Evolutionary conservation across 1,140 invertebrate species (phyloP), one percentile per base, ranked within the genome.

Genomic region (Portunus trituberculatus): DNA sequence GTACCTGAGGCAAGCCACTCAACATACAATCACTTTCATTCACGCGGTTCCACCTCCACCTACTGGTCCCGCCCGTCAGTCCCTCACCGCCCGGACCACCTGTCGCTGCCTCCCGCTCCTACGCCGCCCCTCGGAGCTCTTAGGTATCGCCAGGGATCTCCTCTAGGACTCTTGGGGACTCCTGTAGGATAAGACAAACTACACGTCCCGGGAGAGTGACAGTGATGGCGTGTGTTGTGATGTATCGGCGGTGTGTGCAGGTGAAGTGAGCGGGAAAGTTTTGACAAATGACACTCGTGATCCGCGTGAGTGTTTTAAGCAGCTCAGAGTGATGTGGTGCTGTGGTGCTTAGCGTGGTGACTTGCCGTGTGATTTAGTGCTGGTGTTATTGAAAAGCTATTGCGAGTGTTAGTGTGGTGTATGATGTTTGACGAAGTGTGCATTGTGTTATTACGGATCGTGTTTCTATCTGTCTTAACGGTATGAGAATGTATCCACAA

Each of bases 21-120:
- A 76, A 76, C 67, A 76, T 76, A 76, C 67, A 76, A 76, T 76
- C 67, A 76, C 67, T 76, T 76, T 76, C 67, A 76, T 76, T n/a
- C 67, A 76, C 67, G 67, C 16, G 67, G 67, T n/a, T n/a, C 67
- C 20, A 25, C 67, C 67, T n/a, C 16, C 67, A 25, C 67, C 16
- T 2, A 59, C 20, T 20, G 4, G n/a, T 7, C 12, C 67, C 6
- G 12, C 20, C n/a, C 20, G 67, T n/a, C 67, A 76, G 67, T 76
- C 67, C 67, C 6, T n/a, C 67, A 25, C 67, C 67, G 25, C 67
- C 67, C 67, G 20, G n/a, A 76, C 12, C 67, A 76, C 67, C 67
- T 76, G 67, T 76, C 67, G 67, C 20, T n/a, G 16, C n/a, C 67
- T 0, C 67, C 52, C 20, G 20, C 67, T 76, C 67, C 67, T 76